Percentiles rank a stretch among this genome's conserved stretches.
Evolutionary conservation across 1,140 invertebrate species (phyloP).

Genomic region (Aradophagus sp.): DNA sequence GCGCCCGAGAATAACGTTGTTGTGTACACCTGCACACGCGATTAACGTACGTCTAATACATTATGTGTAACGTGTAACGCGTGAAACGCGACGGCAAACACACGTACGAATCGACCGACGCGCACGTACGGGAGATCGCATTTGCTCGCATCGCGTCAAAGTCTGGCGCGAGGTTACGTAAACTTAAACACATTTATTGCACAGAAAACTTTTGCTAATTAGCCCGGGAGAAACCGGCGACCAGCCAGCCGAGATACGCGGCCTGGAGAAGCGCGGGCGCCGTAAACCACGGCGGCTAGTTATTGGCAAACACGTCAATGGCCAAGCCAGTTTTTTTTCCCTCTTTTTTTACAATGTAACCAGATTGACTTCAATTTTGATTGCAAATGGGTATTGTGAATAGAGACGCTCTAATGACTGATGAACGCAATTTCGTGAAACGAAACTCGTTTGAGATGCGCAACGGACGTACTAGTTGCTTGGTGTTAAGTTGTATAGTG

Average conservation of each 20-base stretch:
- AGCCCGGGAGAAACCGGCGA: conserved; percentile 71
- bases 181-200: conserved; percentile 70
- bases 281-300: too few species aligned
- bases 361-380: too few species aligned
- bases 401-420: too few species aligned
- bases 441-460: too few species aligned
- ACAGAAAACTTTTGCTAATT: conserved; percentile 74
- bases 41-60: conserved; percentile 58
- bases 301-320: too few species aligned
- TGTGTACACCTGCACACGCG: conserved; percentile 38
- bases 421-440: too few species aligned
- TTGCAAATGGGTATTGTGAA: too few species aligned
- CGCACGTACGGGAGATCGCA: conserved; percentile 15
- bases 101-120: background rate
- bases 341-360: too few species aligned
- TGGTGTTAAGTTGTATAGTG: too few species aligned
- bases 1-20: conserved; percentile 35
- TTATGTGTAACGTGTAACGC: conserved; percentile 51
- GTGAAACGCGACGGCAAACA: conserved; percentile 26
- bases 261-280: conserved; percentile 12
- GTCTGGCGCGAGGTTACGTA: conserved; percentile 65
- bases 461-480: too few species aligned
- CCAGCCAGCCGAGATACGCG: conserved; percentile 66
- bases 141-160: conserved; percentile 35
- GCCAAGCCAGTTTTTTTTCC: too few species aligned